phyloP scores from a whole-genome alignment of 2,888 invertebrate species.

The Diarsia brunnea region DNA sequence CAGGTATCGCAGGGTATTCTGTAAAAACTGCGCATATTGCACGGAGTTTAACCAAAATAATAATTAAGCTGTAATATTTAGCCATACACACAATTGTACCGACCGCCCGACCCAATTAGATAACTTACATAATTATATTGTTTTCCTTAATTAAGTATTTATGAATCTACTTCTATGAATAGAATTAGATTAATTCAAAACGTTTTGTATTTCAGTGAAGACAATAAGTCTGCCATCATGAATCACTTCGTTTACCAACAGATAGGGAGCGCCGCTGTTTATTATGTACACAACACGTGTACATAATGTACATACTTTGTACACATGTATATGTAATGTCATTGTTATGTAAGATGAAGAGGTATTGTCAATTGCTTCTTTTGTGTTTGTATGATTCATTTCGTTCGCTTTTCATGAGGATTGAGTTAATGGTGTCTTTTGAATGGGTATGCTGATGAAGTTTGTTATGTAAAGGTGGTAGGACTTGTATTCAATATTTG shows the following conservation, averaged over 20 bases:
- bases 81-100: not conserved
- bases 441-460: constrained; percentile 16
- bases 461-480: not conserved
- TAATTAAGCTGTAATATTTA: not conserved
- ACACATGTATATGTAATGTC: not conserved
- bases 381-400: constrained; percentile 36
- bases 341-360: constrained; percentile 35
- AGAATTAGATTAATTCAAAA: constrained; percentile 8
- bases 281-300: constrained; percentile 30
- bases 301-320: not conserved
- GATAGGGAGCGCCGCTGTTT: constrained; percentile 30
- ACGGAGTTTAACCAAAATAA: not conserved
- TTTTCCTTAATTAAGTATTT: constrained; percentile 17
- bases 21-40: not conserved
- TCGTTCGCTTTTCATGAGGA: constrained; percentile 11
- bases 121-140: not conserved
- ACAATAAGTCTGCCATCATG: constrained; percentile 51
- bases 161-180: not conserved
- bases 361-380: constrained; percentile 32
- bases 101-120: constrained; percentile 7
- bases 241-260: constrained; percentile 39
- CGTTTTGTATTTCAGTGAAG: constrained; percentile 3
- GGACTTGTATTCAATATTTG: not conserved
- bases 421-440: not conserved
- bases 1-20: not conserved